Base-by-base conservation (phyloP, 1,140 invertebrate species). In the Bradysia coprophila region DNA sequence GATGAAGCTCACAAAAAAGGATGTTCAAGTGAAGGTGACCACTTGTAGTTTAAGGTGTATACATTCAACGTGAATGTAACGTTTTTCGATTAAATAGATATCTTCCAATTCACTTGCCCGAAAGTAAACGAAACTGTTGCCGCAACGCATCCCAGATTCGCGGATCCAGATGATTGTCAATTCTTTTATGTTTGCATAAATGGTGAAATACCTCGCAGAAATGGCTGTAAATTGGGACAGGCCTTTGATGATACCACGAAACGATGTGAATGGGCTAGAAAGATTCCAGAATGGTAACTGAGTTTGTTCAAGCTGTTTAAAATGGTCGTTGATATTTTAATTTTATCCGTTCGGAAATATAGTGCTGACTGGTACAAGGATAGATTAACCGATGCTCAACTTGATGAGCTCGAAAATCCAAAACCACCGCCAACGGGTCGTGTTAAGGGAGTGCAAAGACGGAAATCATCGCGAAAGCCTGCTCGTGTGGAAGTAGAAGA, bases 131-230 rank as follows among this genome's bases (percentile, higher is more conserved):
- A 78, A 41, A 69, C 68, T 0, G 68, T 74, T 33, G 82, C 72
- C 0, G 67, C 74, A 1, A 80, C 80, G 1, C 85, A 93, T 39
- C 85, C 87, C 0, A 69, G 87, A 1, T 90, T 88, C 53, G 72
- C 85, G 2, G 84, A 90, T 57, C 75, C 77, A n/a, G 81, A 84
- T 32, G 86, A 93, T 54, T 93, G 88, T 49, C 84, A 90, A 56
- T 90, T 73, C 64, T 91, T 91, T 64, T 92, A 88, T 58, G 85
- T 92, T 2, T 91, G 88, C 57, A 81, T 91, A 38, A 87, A 89
- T 51, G 85, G 84, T 1, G 73, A 83, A 51, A 71, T 75, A 16
- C 86, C 88, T 0, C 67, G 86, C 37, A 67, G 83, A 19, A 84
- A 76, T 45, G 86, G 87, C 1, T 93, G 89, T 63, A 85, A 84